These are phyloP conservation scores for Altica lythri DNA, from an alignment of 2,888 invertebrate genomes.

Conservation along the genomic window DNA sequence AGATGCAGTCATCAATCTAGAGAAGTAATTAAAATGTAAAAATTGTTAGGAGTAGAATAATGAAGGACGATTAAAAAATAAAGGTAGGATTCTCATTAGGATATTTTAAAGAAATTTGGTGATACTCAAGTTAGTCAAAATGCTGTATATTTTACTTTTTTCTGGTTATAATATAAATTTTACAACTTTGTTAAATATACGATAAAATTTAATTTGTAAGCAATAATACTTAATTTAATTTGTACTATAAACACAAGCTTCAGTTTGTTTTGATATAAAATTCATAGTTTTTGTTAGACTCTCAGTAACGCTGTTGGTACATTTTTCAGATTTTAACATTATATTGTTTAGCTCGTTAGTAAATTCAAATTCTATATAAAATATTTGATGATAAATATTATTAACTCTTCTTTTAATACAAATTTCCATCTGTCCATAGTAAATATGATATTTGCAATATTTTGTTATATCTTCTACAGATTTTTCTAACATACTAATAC, in stretches of 20 bases:
- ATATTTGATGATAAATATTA: constrained; percentile 9
- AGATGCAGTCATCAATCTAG: too few relatives aligned
- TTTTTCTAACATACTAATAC: background rate
- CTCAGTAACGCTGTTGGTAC: background rate
- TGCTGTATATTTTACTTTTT: too few relatives aligned
- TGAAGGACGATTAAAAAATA: too few relatives aligned
- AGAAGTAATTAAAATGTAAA: too few relatives aligned
- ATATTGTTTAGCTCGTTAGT: background rate
- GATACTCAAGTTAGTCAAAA: too few relatives aligned
- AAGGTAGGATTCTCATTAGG: too few relatives aligned
- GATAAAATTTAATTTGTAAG: too few relatives aligned
- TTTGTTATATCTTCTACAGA: background rate
- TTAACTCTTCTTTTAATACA: constrained; percentile 7
- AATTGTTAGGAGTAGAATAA: too few relatives aligned
- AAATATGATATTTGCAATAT: constrained; percentile 1
- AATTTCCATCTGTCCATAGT: background rate
- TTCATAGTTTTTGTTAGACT: background rate
- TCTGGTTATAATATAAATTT: too few relatives aligned
- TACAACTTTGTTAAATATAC: too few relatives aligned
- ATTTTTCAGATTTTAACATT: constrained; percentile 1
- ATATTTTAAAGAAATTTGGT: too few relatives aligned
- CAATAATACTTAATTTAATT: too few relatives aligned
- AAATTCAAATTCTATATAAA: constrained; percentile 5
- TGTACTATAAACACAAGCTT: background rate
- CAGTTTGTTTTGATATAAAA: background rate